These are phyloP conservation scores for Phylloscopus trochiloides DNA, from an alignment of 2,113 vertebrate species.

Conservation along the genomic window DNA sequence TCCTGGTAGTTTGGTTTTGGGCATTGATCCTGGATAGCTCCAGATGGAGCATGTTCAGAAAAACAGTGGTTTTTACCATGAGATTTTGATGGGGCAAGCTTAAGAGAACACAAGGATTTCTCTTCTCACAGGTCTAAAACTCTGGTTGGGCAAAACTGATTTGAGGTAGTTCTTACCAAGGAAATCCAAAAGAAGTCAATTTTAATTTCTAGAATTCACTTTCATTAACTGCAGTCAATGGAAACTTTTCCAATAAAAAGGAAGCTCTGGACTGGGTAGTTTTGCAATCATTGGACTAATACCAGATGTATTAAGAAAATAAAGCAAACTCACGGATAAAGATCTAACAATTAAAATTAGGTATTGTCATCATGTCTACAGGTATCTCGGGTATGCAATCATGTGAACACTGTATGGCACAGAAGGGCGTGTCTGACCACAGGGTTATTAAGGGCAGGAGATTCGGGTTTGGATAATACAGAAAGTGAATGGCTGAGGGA, in stretches of 20 bases:
- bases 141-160: not conserved
- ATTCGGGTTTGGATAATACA: not conserved
- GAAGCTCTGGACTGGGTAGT: not conserved
- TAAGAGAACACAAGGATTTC: not conserved
- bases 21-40: not conserved
- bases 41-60: not conserved
- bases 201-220: not conserved
- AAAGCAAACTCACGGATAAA: not conserved
- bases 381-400: not conserved
- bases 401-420: not conserved
- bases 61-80: not conserved
- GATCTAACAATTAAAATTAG: not conserved
- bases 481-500: not conserved
- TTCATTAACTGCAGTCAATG: not conserved
- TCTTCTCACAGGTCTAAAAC: not conserved
- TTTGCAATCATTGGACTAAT: not conserved
- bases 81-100: not conserved
- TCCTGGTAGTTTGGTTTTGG: slow-evolving; percentile 2
- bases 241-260: not conserved
- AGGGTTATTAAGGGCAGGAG: not conserved
- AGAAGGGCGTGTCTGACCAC: not conserved
- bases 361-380: not conserved
- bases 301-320: not conserved
- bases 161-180: not conserved
- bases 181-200: not conserved